Conservation (phyloP, 2,888 invertebrate species). For the Tethea ocularis region DNA sequence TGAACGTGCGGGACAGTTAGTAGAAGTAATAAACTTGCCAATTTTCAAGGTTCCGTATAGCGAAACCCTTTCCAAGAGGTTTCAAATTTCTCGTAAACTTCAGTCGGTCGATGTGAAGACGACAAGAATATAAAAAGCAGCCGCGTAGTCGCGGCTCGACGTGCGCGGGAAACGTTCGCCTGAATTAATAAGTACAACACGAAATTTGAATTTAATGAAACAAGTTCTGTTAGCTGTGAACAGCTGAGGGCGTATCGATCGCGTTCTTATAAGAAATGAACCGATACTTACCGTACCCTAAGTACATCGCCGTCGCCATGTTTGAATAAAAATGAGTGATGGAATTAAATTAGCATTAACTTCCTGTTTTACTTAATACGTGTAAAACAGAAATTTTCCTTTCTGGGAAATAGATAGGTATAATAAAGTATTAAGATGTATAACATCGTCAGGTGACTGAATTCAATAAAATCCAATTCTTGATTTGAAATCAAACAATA, state of each 20-base stretch:
- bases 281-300: slow-evolving; percentile 15
- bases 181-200: slow-evolving; percentile 84
- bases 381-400: not conserved
- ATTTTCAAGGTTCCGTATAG: slow-evolving; percentile 40
- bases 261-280: slow-evolving; percentile 55
- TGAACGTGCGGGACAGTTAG: no score
- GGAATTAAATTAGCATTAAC: not conserved
- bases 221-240: slow-evolving; percentile 69
- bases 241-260: slow-evolving; percentile 80
- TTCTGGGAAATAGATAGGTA: not conserved
- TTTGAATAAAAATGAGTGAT: not conserved
- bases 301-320: not conserved
- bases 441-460: no score
- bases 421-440: no score
- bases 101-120: slow-evolving; percentile 42
- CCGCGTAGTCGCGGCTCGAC: slow-evolving; percentile 49
- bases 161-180: slow-evolving; percentile 68
- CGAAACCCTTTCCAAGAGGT: slow-evolving; percentile 40
- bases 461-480: no score
- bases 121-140: slow-evolving; percentile 72
- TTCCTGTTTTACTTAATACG: not conserved
- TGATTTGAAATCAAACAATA: no score
- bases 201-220: slow-evolving; percentile 85
- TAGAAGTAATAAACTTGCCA: slow-evolving; percentile 42
- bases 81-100: slow-evolving; percentile 44